Percentiles rank a stretch among this genome's conserved stretches.
Conservation (phyloP, 92 coral and sea anemone genomes). For the Galaxea fascicularis region DNA sequence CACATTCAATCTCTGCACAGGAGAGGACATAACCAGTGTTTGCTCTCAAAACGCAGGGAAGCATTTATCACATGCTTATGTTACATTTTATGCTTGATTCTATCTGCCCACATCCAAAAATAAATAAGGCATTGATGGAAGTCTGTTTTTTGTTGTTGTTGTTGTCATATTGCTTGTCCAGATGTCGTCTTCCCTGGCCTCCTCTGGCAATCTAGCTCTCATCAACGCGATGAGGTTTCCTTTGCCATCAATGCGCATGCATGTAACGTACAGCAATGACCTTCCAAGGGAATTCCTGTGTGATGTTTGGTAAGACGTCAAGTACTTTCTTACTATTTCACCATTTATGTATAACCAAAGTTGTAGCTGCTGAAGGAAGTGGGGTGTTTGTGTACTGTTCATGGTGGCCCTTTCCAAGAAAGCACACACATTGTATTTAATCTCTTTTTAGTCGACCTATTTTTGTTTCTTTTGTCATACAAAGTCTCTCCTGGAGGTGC, state of each 20-base stretch:
- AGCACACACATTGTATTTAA: neutral
- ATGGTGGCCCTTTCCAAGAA: neutral
- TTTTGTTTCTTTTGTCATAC: neutral
- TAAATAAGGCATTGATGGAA: neutral
- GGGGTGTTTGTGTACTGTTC: neutral
- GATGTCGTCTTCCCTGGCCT: neutral
- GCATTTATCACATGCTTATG: neutral
- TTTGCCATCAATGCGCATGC: constrained; percentile 1
- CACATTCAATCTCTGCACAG: too few relatives aligned
- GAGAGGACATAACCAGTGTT: too few relatives aligned
- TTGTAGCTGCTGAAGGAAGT: neutral
- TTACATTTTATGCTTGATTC: neutral
- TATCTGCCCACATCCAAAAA: neutral
- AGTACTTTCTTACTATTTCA: neutral
- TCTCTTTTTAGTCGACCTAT: neutral
- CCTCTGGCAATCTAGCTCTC: neutral
- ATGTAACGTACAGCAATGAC: neutral
- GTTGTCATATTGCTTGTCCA: constrained; percentile 3
- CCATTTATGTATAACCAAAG: neutral
- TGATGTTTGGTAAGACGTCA: too few relatives aligned
- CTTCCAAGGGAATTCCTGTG: constrained; percentile 8
- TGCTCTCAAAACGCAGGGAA: too few relatives aligned
- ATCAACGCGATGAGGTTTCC: neutral
- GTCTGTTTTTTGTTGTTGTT: neutral
- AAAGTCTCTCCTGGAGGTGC: constrained; percentile 14